A percentile compares a stretch with the other conserved stretches of the same genome.
These are phyloP conservation scores for Microcebus ravelobensis DNA, from an alignment of 2,113 vertebrate genomes.

Conservation along the genomic window DNA sequence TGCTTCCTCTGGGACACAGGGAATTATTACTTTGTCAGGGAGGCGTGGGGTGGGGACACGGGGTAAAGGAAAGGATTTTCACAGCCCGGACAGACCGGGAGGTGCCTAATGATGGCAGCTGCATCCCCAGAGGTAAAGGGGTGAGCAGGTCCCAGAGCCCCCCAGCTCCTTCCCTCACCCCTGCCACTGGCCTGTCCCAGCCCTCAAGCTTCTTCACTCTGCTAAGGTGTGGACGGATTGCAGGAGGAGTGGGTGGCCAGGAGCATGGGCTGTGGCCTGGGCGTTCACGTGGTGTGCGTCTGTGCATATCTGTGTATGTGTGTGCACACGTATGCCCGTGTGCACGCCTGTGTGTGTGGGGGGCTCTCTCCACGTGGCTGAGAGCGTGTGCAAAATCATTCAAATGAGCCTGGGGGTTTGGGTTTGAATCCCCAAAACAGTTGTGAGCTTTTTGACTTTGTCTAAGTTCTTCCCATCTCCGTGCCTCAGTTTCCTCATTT, in stretches of 20 bases:
- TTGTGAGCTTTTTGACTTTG: not conserved
- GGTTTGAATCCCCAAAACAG: not conserved
- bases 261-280: not conserved
- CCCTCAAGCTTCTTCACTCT: not conserved
- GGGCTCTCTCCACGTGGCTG: accelerated
- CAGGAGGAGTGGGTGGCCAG: not conserved
- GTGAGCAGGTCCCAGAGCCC: not conserved
- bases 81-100: not conserved
- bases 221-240: too few species aligned
- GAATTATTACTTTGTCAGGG: not conserved
- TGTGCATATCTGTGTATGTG: not conserved
- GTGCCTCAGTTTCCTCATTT: not conserved
- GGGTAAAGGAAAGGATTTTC: not conserved
- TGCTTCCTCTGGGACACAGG: not conserved
- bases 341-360: not conserved
- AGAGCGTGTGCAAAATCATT: not conserved
- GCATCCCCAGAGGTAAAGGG: not conserved
- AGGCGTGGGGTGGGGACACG: not conserved
- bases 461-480: not conserved
- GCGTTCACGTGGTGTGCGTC: accelerated
- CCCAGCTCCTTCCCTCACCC: not conserved
- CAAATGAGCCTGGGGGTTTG: not conserved
- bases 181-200: not conserved
- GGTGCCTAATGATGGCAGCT: not conserved
- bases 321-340: not conserved